These are phyloP conservation scores for Peromyscus leucopus DNA, from an alignment of 2,113 vertebrate species.

Conservation along the genomic window DNA sequence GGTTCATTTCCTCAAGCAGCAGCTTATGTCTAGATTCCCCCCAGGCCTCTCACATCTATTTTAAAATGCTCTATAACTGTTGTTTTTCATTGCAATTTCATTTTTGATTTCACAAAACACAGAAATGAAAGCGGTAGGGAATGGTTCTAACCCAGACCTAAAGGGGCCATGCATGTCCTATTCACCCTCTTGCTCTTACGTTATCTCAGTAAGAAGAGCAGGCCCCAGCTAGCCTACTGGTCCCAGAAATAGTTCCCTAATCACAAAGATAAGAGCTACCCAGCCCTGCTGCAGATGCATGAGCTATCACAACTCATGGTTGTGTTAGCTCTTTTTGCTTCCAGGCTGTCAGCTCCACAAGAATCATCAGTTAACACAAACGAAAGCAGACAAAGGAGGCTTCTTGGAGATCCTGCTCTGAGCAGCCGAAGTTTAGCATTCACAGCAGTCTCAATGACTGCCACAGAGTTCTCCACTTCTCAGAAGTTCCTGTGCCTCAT, in stretches of 20 bases:
- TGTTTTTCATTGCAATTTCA: neutral
- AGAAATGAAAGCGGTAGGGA: neutral
- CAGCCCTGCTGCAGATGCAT: neutral
- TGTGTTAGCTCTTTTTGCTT: neutral
- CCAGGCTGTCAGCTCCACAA: neutral
- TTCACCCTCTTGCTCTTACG: neutral
- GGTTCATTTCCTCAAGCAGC: neutral
- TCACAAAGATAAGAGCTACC: neutral
- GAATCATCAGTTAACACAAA: neutral
- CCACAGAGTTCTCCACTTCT: neutral
- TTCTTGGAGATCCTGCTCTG: neutral
- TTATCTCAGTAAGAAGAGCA: neutral
- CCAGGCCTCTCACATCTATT: neutral
- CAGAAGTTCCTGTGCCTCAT: neutral
- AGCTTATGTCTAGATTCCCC: neutral
- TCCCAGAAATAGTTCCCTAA: neutral
- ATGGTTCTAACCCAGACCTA: neutral
- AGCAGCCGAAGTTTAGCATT: neutral
- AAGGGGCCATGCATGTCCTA: neutral
- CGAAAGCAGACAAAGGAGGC: neutral
- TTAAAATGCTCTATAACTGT: neutral
- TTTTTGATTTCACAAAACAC: neutral
- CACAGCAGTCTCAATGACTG: neutral
- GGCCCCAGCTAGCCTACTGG: neutral
- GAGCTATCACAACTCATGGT: neutral